Evolutionary conservation across 2,113 vertebrate genomes (phyloP), one percentile per base, ranked within the genome.

Genomic region (Typhlomys cinereus): DNA sequence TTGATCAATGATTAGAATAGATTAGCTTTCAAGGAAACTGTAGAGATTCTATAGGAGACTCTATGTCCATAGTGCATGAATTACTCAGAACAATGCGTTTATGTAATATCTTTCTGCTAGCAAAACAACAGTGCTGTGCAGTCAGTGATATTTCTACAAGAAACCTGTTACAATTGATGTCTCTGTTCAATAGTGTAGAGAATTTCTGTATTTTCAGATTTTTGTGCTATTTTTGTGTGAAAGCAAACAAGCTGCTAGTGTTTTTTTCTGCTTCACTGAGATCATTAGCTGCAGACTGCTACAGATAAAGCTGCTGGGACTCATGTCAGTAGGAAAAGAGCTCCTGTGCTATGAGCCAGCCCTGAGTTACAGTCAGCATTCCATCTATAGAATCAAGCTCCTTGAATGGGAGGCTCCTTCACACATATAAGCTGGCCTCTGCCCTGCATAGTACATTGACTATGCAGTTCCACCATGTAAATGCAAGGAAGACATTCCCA

Each of bases 111-210:
- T 31, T 74, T 59, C 52, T 3, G 46, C 23, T 36, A 39, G 36
- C 7, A 10, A 23, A 15, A 5, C 1, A 5, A 29, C 34, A 20
- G 69, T 13, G 4, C 1, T n/a, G 5, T 25, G 29, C 3, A 31
- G n/a, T 34, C 1, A 9, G 4, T 8, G 21, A 1, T 1, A n/a
- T n/a, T 29, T 34, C 0, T 27, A 1, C 18, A 14, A 17, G 29
- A 12, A 7, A 36, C 1, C 4, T 12, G 27, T 41, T 34, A 31
- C 3, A 46, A 1, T 20, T 13, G 8, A 14, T 25, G 7, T 21
- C 11, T 88, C 44, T 23, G 46, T 50, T 18, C 10, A n/a, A 13
- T 27, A 25, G 9, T 15, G 2, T 5, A 76, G 25, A 75, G 52
- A 17, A 36, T 4, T 1, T 74, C 11, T 76, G 5, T 0, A 8